Evolutionary conservation across 2,113 vertebrate genomes (phyloP), one percentile per base, ranked within the genome.

Genomic region (Gobiocypris rarus): DNA sequence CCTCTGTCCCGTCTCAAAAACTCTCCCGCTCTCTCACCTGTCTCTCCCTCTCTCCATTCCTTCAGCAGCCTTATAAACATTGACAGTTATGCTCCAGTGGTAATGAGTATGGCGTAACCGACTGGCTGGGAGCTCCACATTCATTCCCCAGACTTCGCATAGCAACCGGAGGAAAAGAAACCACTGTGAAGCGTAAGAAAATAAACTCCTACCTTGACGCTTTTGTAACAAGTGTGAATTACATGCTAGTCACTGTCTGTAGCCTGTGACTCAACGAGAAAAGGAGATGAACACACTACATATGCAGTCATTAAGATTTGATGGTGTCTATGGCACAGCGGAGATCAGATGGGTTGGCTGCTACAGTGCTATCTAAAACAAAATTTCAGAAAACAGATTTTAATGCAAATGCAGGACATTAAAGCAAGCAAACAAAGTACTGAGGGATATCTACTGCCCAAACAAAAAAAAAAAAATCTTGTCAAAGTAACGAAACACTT

Each of bases 81-180:
- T 91, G 91, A 91, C 91, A 94, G 91, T 91, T 89, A 87, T 82
- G 88, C 26, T 82, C 78, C 61, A 41, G 52, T 26, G 56, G 65
- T 84, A 81, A 86, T 88, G 73, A 86, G 70, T 84, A n/a, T 48
- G 54, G 70, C 48, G 61, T 31, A 77, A 71, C 31, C 78, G 43
- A 75, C 34, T 85, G 54, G 41, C 38, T 76, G 77, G n/a, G 26
- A 75, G 69, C 77, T 52, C 28, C 9, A 1, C 56, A 48, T 73
- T 61, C 8, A 22, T 43, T 71, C 17, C 43, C 15, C 17, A 3
- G 13, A 77, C 61, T 54, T 86, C 34, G 58, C 56, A 75, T 82
- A 9, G 54, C 81, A 22, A 80, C 54, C 22, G 4, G 28, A 43
- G 22, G 56, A 75, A 56, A 54, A 43, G 34, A 22, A 80, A 43